Conservation (phyloP, 2,888 invertebrate genomes). For the Stratiomys singularior region DNA sequence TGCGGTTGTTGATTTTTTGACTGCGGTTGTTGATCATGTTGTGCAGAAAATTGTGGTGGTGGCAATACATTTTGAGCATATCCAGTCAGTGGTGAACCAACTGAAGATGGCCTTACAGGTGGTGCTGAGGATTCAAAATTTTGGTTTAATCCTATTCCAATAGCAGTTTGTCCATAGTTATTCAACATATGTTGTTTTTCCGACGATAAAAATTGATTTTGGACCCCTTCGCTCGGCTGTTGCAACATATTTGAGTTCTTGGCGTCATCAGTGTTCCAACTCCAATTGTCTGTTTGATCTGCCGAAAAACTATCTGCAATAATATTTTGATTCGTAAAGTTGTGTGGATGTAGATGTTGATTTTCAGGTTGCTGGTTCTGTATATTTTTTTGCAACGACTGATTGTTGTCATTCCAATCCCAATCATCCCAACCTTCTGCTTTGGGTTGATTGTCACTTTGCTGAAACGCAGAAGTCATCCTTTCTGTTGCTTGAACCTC, state of each 20-base stretch:
- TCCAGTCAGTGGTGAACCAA: slow-evolving; percentile 11
- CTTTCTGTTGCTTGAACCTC: not conserved
- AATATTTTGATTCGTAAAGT: slow-evolving; percentile 58
- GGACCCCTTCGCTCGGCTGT: slow-evolving; percentile 61
- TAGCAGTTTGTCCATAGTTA: slow-evolving; percentile 50
- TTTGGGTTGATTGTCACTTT: slow-evolving; percentile 6
- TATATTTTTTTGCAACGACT: slow-evolving; percentile 1
- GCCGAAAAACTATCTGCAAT: slow-evolving; percentile 71
- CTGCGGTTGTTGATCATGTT: slow-evolving; percentile 16
- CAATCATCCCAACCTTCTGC: slow-evolving; percentile 50
- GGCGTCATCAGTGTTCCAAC: slow-evolving; percentile 70
- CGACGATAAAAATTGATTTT: slow-evolving; percentile 55
- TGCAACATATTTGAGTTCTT: slow-evolving; percentile 53
- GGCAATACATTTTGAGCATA: slow-evolving; percentile 14
- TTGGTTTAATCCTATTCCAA: not conserved
- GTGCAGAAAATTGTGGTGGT: slow-evolving; percentile 28
- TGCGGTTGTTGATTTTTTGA: too few species aligned
- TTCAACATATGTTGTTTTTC: slow-evolving; percentile 55
- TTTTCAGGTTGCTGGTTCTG: slow-evolving; percentile 33
- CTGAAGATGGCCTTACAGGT: slow-evolving; percentile 14
- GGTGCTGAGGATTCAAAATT: not conserved
- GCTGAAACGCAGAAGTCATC: slow-evolving; percentile 20
- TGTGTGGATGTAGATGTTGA: slow-evolving; percentile 46
- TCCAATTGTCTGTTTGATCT: slow-evolving; percentile 69
- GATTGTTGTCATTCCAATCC: slow-evolving; percentile 52